Base-by-base conservation (phyloP, 2,113 vertebrate species). In the Corvus cornix region DNA sequence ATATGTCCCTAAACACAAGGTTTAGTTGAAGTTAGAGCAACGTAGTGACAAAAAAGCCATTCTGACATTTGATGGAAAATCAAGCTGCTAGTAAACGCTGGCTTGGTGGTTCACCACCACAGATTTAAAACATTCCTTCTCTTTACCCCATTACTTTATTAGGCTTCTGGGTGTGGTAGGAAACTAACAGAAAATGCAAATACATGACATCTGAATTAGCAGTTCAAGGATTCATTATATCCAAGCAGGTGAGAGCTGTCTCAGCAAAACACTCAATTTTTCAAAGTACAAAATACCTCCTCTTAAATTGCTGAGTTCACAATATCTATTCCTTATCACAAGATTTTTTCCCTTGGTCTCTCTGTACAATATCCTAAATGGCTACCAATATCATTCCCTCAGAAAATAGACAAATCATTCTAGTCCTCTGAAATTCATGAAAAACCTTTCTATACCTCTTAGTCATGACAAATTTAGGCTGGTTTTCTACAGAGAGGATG, bases 1-100 rank as follows among this genome's bases (percentile, higher is more conserved):
- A 0, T 3, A 2, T 1, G 7, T 44, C 59, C 37, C 21, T 15
- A 49, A 26, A 12, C 16, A n/a, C 3, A 3, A 13, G 41, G 14
- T 35, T 56, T 23, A 56, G 10, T 0, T 43, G 7, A 63, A 28
- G 44, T 21, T 72, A 27, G 18, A 79, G 37, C 18, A 48, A 14
- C 2, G 6, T 1, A 19, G 35, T 12, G 13, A 59, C 35, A 48
- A 49, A 79, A 72, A 85, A 58, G 3, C 4, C 33, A 21, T 49
- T 79, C 66, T 59, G 52, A 69, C 11, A 28, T 35, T 6, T 23
- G n/a, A 72, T 3, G 67, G 80, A 56, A 83, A 89, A 80, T 23
- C 33, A 35, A 48, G 30, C 43, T n/a, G 33, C 18, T 39, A 37
- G 35, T 11, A 51, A 80, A 46, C 5, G 6, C 10, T 79, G 35